Conservation (phyloP, 2,888 invertebrate species). For the Eretmocerus hayati region DNA sequence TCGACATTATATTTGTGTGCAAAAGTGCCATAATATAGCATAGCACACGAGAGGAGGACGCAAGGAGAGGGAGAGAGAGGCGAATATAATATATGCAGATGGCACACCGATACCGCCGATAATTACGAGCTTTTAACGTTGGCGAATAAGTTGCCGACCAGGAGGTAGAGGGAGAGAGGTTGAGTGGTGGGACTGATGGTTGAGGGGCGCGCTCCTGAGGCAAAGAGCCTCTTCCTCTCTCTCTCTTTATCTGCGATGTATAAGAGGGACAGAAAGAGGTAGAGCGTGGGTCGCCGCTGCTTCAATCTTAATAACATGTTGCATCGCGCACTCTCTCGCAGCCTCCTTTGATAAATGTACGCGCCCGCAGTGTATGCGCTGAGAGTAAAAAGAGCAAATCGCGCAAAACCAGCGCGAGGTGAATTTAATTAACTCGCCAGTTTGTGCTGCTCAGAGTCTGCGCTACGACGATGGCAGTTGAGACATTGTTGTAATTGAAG, state of each 20-base stretch:
- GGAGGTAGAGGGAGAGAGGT: neutral
- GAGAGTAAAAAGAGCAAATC: constrained; percentile 5
- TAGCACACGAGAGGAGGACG: no score
- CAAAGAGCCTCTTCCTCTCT: no score
- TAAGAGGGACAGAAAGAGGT: constrained; percentile 23
- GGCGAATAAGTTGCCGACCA: constrained; percentile 15
- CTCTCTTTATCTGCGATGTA: no score
- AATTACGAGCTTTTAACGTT: constrained; percentile 40
- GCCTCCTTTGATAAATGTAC: constrained; percentile 7
- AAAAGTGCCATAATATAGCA: no score
- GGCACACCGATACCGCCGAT: constrained; percentile 32
- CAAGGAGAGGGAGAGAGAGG: neutral
- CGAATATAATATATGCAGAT: constrained; percentile 35
- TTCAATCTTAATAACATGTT: constrained; percentile 38
- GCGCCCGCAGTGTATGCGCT: no score
- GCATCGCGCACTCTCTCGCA: constrained; percentile 16
- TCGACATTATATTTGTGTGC: no score
- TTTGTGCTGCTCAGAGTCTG: neutral
- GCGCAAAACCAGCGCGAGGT: no score
- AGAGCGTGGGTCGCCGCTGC: constrained; percentile 36
- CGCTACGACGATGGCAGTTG: constrained; percentile 3
- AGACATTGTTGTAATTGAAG: constrained; percentile 16
- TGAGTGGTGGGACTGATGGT: no score
- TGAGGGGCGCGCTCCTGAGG: no score
- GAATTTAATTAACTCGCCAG: constrained; percentile 19